These are phyloP conservation scores for Galbula dea DNA, from an alignment of 2,113 vertebrate species.

Conservation along the genomic window DNA sequence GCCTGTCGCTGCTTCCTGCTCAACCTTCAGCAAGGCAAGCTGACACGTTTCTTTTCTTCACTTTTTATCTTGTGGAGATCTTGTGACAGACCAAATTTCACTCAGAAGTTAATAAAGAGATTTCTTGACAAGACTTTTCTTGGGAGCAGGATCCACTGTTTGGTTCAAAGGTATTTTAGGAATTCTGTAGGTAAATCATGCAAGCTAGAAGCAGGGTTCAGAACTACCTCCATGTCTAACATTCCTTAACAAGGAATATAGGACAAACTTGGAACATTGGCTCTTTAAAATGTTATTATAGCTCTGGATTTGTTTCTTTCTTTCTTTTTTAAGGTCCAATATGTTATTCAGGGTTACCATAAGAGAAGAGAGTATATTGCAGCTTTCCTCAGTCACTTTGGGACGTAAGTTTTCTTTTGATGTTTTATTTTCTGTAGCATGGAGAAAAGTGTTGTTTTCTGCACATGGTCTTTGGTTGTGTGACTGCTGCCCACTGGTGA, in stretches of 20 bases:
- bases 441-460: not conserved
- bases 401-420: slow-evolving; percentile 85
- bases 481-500: not conserved
- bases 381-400: slow-evolving; percentile 98
- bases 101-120: not conserved
- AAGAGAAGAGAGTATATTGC: slow-evolving; percentile 98
- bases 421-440: not conserved
- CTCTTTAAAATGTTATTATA: not conserved
- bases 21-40: not conserved
- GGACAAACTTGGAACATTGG: not conserved
- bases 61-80: not conserved
- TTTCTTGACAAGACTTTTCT: not conserved
- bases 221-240: not conserved
- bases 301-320: not conserved
- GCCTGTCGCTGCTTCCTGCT: not conserved
- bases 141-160: not conserved
- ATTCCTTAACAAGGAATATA: not conserved
- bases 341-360: slow-evolving; percentile 98
- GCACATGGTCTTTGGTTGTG: not conserved
- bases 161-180: not conserved
- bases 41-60: not conserved
- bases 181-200: not conserved
- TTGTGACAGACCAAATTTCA: not conserved
- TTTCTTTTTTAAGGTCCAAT: slow-evolving; percentile 86
- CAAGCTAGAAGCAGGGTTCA: not conserved